These are phyloP conservation scores for Collichthys lucidus DNA, from an alignment of 2,113 vertebrate species.

Conservation along the genomic window DNA sequence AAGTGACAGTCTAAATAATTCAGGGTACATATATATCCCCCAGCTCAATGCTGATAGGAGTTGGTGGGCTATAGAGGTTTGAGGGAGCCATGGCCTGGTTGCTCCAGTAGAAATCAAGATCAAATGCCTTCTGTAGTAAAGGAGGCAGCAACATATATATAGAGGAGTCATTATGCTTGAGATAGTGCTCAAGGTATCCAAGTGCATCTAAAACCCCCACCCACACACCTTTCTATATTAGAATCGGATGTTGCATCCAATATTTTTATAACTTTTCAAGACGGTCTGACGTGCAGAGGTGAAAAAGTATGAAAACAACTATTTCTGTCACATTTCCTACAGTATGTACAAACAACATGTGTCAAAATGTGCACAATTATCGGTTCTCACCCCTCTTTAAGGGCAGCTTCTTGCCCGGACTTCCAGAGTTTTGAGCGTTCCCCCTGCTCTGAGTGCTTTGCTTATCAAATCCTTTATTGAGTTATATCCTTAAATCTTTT, in stretches of 20 bases:
- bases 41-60: slow-evolving; percentile 70
- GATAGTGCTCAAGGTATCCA: not conserved
- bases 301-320: not conserved
- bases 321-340: not conserved
- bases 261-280: not conserved
- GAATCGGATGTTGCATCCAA: not conserved
- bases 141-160: not conserved
- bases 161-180: slow-evolving; percentile 13
- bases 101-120: slow-evolving; percentile 42
- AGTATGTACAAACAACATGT: not conserved
- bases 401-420: not conserved
- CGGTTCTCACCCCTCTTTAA: not conserved
- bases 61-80: slow-evolving; percentile 63
- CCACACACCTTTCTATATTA: not conserved
- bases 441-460: not conserved
- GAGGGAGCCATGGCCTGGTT: slow-evolving; percentile 32
- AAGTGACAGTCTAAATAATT: slow-evolving; percentile 84
- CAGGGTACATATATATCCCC: slow-evolving; percentile 81
- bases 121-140: slow-evolving; percentile 41
- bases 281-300: not conserved
- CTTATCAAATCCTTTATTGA: not conserved
- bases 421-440: not conserved
- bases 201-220: not conserved
- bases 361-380: not conserved
- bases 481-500: not conserved